phyloP scores from a whole-genome alignment of 2,888 invertebrate species.

The Cataglyphis altisquamis region DNA sequence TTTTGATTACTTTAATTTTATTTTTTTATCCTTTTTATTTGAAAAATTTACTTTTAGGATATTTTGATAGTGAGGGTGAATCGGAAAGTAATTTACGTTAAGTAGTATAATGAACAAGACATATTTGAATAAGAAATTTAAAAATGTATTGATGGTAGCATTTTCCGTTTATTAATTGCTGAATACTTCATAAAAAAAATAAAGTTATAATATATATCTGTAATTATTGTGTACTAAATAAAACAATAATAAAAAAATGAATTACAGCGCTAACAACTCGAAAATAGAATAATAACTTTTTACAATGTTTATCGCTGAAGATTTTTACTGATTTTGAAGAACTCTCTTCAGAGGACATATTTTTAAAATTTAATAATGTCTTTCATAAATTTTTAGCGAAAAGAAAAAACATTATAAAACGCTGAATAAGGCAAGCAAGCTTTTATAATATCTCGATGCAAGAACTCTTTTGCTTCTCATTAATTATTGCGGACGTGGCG shows the following conservation, averaged over 20 bases:
- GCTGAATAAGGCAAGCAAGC: neutral
- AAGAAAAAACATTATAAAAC: slow-evolving; percentile 7
- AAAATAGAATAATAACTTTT: neutral
- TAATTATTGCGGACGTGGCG: slow-evolving; percentile 43
- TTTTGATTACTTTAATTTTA: slow-evolving; percentile 29
- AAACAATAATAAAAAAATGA: neutral
- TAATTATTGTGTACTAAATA: neutral
- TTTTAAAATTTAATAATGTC: slow-evolving; percentile 30
- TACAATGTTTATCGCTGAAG: slow-evolving; percentile 4
- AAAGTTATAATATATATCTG: neutral
- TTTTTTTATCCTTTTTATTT: neutral
- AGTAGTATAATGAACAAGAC: too few species aligned
- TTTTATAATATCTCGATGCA: neutral
- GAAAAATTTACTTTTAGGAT: slow-evolving; percentile 2
- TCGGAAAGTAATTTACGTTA: neutral
- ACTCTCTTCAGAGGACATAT: neutral
- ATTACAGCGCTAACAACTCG: neutral
- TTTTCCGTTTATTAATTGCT: neutral
- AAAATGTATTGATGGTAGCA: slow-evolving; percentile 7
- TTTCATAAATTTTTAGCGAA: slow-evolving; percentile 32
- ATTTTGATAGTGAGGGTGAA: slow-evolving; percentile 6
- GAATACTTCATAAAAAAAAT: neutral
- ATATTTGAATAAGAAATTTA: neutral
- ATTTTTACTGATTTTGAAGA: neutral
- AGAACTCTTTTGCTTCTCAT: slow-evolving; percentile 42